phyloP scores from a whole-genome alignment of 2,113 vertebrate genomes.

The Dromaius novaehollandiae region DNA sequence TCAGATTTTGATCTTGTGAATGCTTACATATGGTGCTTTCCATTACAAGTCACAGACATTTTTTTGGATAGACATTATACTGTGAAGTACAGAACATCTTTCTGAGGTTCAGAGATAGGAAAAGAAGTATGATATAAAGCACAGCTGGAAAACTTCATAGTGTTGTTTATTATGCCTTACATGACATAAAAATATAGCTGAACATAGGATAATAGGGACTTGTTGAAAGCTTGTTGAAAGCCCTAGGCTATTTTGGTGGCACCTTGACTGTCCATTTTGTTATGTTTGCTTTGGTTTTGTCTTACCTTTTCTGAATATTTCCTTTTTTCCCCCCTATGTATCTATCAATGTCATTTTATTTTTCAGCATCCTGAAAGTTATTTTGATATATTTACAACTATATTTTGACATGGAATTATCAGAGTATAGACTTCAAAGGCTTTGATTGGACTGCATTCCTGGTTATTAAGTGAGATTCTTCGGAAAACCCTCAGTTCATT shows the following conservation, averaged over 20 bases:
- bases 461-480: background rate
- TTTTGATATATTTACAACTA: background rate
- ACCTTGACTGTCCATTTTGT: background rate
- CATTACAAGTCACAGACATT: background rate
- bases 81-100: background rate
- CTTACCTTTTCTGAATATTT: background rate
- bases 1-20: background rate
- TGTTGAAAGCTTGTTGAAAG: background rate
- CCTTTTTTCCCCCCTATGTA: background rate
- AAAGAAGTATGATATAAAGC: background rate
- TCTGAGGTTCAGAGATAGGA: background rate
- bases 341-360: background rate
- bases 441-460: background rate
- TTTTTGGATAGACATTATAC: background rate
- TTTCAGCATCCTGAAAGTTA: background rate
- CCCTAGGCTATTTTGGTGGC: background rate
- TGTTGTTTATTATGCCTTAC: background rate
- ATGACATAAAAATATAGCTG: background rate
- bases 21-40: background rate
- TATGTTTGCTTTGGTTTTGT: background rate
- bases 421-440: background rate
- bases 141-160: background rate
- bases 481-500: background rate
- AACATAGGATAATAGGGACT: background rate
- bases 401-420: background rate